phyloP scores from a whole-genome alignment of 2,888 invertebrate species.

The Neoaliturus tenellus region DNA sequence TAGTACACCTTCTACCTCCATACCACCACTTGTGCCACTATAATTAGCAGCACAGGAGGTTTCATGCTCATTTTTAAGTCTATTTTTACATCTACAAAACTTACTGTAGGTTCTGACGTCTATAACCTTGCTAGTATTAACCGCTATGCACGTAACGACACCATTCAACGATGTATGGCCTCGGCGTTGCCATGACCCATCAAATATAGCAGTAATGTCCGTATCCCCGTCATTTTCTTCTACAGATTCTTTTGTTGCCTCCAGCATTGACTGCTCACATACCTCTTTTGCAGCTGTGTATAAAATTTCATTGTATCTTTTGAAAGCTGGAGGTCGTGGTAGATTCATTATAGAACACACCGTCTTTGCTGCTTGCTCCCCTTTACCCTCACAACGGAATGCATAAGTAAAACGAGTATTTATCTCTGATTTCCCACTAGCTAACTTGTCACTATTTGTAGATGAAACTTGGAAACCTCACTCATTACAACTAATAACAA shows the following conservation, averaged over 20 bases:
- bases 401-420: not conserved
- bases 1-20: slow-evolving; percentile 58
- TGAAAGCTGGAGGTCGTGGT: not conserved
- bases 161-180: too few relatives aligned
- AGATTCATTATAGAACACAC: not conserved
- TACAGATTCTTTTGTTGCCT: not conserved
- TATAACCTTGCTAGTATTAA: too few relatives aligned
- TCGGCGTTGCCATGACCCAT: too few relatives aligned
- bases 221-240: too few relatives aligned
- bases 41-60: not conserved
- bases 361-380: slow-evolving; percentile 9
- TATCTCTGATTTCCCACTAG: not conserved
- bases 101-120: too few relatives aligned
- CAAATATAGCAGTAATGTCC: too few relatives aligned
- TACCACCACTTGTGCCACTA: slow-evolving; percentile 40
- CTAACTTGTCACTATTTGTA: too few relatives aligned
- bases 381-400: slow-evolving; percentile 12
- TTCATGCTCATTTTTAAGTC: not conserved
- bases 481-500: too few relatives aligned
- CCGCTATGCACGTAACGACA: too few relatives aligned
- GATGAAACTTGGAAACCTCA: too few relatives aligned
- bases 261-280: slow-evolving; percentile 7
- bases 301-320: not conserved
- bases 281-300: not conserved
- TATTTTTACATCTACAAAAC: too few relatives aligned